A percentile compares a stretch with the other conserved stretches of the same genome.
Evolutionary conservation across 2,888 invertebrate species (phyloP).

Genomic region (Liposcelis brunnea): DNA sequence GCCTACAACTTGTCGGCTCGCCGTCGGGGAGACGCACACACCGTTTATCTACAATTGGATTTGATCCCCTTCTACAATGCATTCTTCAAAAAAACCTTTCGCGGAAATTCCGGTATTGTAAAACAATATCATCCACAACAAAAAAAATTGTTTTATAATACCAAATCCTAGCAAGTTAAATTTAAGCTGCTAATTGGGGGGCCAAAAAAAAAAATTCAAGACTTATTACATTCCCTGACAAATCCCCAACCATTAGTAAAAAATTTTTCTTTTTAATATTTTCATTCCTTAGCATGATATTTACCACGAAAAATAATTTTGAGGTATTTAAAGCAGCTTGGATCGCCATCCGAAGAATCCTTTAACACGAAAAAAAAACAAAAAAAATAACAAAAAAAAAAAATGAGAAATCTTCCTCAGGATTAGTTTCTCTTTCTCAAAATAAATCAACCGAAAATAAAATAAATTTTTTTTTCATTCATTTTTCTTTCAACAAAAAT

Average conservation of each 20-base stretch:
- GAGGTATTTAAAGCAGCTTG: slow-evolving; percentile 54
- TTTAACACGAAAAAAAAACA: slow-evolving; percentile 21
- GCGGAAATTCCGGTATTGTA: too few species aligned
- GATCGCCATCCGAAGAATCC: slow-evolving; percentile 31
- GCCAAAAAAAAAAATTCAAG: slow-evolving; percentile 8
- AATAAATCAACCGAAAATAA: slow-evolving; percentile 12
- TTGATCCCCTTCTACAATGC: slow-evolving; percentile 2
- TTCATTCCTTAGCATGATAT: not conserved
- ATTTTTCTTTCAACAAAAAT: too few species aligned
- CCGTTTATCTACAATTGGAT: slow-evolving; percentile 52
- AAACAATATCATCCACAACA: too few species aligned
- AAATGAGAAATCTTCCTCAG: slow-evolving; percentile 10
- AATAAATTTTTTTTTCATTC: too few species aligned
- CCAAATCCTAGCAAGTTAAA: slow-evolving; percentile 8
- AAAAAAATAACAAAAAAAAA: slow-evolving; percentile 19
- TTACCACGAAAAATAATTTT: slow-evolving; percentile 39
- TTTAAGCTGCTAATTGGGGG: slow-evolving; percentile 10
- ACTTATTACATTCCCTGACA: too few species aligned
- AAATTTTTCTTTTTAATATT: not conserved
- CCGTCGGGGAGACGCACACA: slow-evolving; percentile 50
- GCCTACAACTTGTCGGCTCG: slow-evolving; percentile 25
- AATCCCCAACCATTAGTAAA: too few species aligned
- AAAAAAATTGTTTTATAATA: not conserved
- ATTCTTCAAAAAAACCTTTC: not conserved
- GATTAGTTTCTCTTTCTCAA: slow-evolving; percentile 8